Base-by-base conservation (phyloP, 2,888 invertebrate genomes). In the Scaptomyza caliginosa region DNA sequence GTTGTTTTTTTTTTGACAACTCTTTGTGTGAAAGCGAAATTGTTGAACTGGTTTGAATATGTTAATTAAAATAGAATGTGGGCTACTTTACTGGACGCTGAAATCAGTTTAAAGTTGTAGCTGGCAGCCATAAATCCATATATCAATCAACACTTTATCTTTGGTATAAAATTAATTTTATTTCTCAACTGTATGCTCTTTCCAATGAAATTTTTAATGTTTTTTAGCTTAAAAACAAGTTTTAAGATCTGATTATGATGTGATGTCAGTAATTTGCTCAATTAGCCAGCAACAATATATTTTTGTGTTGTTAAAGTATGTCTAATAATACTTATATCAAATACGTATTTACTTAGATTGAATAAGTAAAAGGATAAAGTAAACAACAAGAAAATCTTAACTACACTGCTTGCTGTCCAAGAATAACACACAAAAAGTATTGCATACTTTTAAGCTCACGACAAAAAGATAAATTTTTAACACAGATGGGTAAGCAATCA, bases 1-100 rank as follows among this genome's bases (percentile, higher is more conserved):
- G 45, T 28, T 17, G 16, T 24, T 58, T 49, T 50, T 49, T 17
- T 13, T 21, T 21, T 32, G 13, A 13, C 10, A 21, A 5, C 23
- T 34, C 23, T 57, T 28, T 45, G 43, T 54, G 49, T 57, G 54
- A 74, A 67, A 64, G 67, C 59, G 63, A 74, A 67, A 63, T 11
- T 42, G 24, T 19, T 19, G 17, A 63, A 69, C 63, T n/a, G 45
- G 74, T 57, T 69, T 17, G 0, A 24, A 26, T 49, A 59, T 68
- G 59, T 26, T 23, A 68, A 68, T 62, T 49, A 2, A 36, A 19
- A 23, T 43, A 64, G 43, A 64, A 78, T 78, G 8, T 67, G 67
- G 70, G 60, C 63, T 59, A 68, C 34, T 7, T 3, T n/a, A 48
- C 16, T 16, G 38, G 6, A 5, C 10, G 2, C 19, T 16, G 6